Percentiles rank a stretch among this genome's conserved stretches.
Conservation (phyloP, 2,888 invertebrate genomes). For the Caenorhabditis drosophilae region DNA sequence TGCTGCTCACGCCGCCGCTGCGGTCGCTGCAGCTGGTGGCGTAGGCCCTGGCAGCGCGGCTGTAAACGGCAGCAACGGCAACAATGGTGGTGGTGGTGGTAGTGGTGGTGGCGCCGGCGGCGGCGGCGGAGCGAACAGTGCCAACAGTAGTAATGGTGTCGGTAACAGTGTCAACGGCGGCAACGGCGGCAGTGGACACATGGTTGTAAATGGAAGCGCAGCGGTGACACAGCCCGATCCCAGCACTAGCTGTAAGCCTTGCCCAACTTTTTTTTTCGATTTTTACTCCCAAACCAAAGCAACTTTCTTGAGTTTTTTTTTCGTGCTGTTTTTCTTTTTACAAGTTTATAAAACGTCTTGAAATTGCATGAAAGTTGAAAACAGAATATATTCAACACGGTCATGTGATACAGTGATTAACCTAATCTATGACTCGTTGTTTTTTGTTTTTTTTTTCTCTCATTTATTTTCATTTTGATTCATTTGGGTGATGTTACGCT, state of each 20-base stretch:
- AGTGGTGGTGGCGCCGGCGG: not conserved
- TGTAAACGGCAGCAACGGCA: too few relatives aligned
- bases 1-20: too few relatives aligned
- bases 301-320: constrained; percentile 37
- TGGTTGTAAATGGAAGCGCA: not conserved
- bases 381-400: constrained; percentile 3
- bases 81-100: too few relatives aligned
- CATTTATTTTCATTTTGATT: too few relatives aligned
- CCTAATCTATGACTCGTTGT: constrained; percentile 12
- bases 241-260: constrained; percentile 52
- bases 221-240: constrained; percentile 45
- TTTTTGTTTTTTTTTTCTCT: constrained; percentile 10
- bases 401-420: constrained; percentile 34
- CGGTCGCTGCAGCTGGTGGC: too few relatives aligned
- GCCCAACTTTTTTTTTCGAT: constrained; percentile 17
- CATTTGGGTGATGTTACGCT: not conserved
- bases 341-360: constrained; percentile 32
- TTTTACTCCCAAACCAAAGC: constrained; percentile 13
- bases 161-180: not conserved
- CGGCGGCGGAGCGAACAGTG: constrained; percentile 9
- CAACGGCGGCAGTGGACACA: too few relatives aligned
- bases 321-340: constrained; percentile 39
- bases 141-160: constrained; percentile 15
- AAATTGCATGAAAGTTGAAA: constrained; percentile 27
- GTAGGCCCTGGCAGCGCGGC: too few relatives aligned